phyloP scores from a whole-genome alignment of 2,888 invertebrate genomes.

The Meganola albula region DNA sequence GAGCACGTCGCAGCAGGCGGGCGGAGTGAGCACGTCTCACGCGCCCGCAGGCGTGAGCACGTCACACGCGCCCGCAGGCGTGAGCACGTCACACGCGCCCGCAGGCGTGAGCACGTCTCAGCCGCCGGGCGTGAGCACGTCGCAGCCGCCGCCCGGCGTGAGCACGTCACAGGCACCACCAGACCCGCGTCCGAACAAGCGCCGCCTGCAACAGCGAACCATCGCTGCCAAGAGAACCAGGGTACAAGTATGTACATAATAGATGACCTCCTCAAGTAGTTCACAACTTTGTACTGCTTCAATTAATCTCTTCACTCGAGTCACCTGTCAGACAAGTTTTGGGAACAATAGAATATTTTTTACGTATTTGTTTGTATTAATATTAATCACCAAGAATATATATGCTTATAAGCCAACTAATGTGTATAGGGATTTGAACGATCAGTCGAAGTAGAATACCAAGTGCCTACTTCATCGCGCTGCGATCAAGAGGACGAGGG shows the following conservation, averaged over 20 bases:
- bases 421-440: constrained; percentile 75
- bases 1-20: constrained; percentile 39
- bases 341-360: too few relatives aligned
- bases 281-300: too few relatives aligned
- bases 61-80: constrained; percentile 33
- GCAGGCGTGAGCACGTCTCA: constrained; percentile 43
- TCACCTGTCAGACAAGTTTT: too few relatives aligned
- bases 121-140: constrained; percentile 35
- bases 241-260: constrained; percentile 56
- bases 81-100: constrained; percentile 38
- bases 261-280: neutral
- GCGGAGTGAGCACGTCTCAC: constrained; percentile 39
- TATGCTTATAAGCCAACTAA: too few relatives aligned
- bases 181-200: constrained; percentile 56
- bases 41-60: constrained; percentile 40
- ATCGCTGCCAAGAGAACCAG: constrained; percentile 74
- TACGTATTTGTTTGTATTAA: too few relatives aligned
- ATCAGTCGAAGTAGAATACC: constrained; percentile 85
- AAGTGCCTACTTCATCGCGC: constrained; percentile 92
- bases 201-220: constrained; percentile 57
- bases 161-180: constrained; percentile 56
- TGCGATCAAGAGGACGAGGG: constrained; percentile 90
- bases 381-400: too few relatives aligned
- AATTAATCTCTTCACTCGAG: too few relatives aligned
- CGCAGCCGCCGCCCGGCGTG: constrained; percentile 36